A percentile compares a stretch with the other conserved stretches of the same genome.
Evolutionary conservation across 2,888 invertebrate species (phyloP).

Genomic region (Pseudeuparius sepicola): DNA sequence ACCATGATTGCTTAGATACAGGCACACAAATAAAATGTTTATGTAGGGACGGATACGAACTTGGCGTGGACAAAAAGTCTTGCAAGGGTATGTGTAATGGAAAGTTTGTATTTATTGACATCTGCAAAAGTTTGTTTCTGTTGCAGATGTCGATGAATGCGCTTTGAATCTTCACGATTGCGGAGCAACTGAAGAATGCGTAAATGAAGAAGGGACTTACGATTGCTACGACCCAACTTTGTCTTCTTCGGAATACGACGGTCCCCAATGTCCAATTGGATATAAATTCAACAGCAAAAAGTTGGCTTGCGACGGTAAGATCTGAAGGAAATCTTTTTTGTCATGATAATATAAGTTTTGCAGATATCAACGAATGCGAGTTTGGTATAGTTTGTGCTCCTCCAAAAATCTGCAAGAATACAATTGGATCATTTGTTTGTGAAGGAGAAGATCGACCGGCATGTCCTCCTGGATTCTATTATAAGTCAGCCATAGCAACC

Average conservation of each 20-base stretch:
- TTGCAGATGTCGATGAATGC: slow-evolving; percentile 54
- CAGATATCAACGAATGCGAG: slow-evolving; percentile 38
- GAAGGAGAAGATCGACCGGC: slow-evolving; percentile 28
- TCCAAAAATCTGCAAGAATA: slow-evolving; percentile 35
- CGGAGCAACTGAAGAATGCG: slow-evolving; percentile 39
- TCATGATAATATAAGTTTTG: no score
- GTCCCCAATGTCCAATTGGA: slow-evolving; percentile 46
- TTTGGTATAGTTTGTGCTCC: slow-evolving; percentile 32
- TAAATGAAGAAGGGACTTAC: slow-evolving; percentile 47
- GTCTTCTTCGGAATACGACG: slow-evolving; percentile 27
- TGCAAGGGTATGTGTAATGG: slow-evolving; percentile 44
- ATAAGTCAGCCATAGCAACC: slow-evolving; percentile 32
- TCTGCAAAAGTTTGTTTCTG: no score
- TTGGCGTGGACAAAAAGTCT: slow-evolving; percentile 54
- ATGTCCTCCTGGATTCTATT: slow-evolving; percentile 38
- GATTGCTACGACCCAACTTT: slow-evolving; percentile 39
- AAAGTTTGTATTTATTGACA: no score
- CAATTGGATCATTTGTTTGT: slow-evolving; percentile 36
- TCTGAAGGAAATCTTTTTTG: no score
- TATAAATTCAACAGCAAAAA: slow-evolving; percentile 46
- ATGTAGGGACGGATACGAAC: slow-evolving; percentile 59
- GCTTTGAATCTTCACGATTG: slow-evolving; percentile 41
- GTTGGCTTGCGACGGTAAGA: slow-evolving; percentile 44
- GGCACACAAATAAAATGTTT: slow-evolving; percentile 59
- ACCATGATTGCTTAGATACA: slow-evolving; percentile 63